Base-by-base conservation (phyloP, 2,888 invertebrate genomes). In the Microplitis manilae region DNA sequence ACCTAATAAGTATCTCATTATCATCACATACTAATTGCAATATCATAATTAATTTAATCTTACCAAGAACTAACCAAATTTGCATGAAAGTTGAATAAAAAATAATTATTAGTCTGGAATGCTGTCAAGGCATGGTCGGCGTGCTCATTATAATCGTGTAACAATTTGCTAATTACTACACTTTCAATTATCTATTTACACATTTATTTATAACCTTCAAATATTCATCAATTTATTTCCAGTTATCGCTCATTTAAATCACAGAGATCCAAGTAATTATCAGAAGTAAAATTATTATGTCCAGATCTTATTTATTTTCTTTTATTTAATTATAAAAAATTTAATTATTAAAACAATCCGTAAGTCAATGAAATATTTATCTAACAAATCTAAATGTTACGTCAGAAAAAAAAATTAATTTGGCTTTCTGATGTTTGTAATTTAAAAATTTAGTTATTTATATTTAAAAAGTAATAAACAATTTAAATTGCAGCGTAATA, bases 101-200 rank as follows among this genome's bases (percentile, higher is more conserved):
- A 40, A 68, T 65, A 69, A 40, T 61, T 73, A 50, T 40, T 73
- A 60, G 39, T 64, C 20, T 64, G 75, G 67, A 62, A 73, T 81
- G 81, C 82, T 84, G 83, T 83, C 85, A 85, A 85, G 84, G 85
- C 85, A 86, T 86, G 84, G 82, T 83, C 83, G 82, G 83, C 81
- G 81, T 79, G 77, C 65, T 64, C 78, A 70, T 77, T 77, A 80
- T 65, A 75, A 65, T 67, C 30, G 38, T 75, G 50, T 75, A 17
- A 73, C 62, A 50, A 50, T 50, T 5, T 50, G 50, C 50, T 50
- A 50, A 50, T 50, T 50, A 13, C 13, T 50, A 7, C 50, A 50
- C 8, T 71, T 75, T 60, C 80, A 78, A 75, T 79, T 79, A 82
- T 77, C 81, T 81, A 81, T 78, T 77, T 70, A 69, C 41, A 75